Percentiles rank a stretch among this genome's conserved stretches.
Evolutionary conservation across 2,888 invertebrate genomes (phyloP).

Genomic region (Clepsis dumicolana): DNA sequence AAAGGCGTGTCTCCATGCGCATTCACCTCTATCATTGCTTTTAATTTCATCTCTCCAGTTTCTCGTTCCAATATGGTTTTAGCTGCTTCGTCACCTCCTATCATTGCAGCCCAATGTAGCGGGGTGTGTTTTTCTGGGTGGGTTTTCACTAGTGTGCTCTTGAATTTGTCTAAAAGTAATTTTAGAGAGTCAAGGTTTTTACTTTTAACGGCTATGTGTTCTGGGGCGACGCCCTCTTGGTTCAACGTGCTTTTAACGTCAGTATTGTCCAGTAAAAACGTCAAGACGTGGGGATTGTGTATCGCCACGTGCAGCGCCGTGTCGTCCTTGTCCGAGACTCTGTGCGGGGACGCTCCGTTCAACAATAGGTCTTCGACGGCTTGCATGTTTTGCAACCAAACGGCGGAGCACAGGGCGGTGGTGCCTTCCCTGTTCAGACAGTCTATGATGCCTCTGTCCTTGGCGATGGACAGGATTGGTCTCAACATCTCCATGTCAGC

Average conservation of each 20-base stretch:
- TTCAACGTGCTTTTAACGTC: not conserved
- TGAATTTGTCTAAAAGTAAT: conserved; percentile 3
- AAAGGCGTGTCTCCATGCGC: conserved; percentile 6
- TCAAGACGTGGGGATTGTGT: not conserved
- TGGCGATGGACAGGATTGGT: not conserved
- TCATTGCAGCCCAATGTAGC: not conserved
- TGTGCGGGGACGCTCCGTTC: not conserved
- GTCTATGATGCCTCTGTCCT: not conserved
- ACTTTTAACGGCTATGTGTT: not conserved
- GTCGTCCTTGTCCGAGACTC: not conserved
- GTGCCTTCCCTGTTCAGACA: not conserved
- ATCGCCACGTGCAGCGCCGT: conserved; percentile 1
- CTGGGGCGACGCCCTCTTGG: not conserved
- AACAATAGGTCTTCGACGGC: not conserved
- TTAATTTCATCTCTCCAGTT: not conserved
- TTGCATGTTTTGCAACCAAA: not conserved
- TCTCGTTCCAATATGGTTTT: not conserved
- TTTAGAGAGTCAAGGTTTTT: not conserved
- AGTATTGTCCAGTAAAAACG: not conserved
- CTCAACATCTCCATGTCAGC: not conserved
- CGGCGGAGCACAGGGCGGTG: not conserved
- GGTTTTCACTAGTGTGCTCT: not conserved
- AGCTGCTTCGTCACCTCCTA: not conserved
- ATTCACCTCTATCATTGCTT: not conserved
- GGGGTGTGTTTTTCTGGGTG: not conserved